Percentiles rank a stretch among this genome's conserved stretches.
phyloP scores from a whole-genome alignment of 2,113 vertebrate genomes.

The Panthera tigris region DNA sequence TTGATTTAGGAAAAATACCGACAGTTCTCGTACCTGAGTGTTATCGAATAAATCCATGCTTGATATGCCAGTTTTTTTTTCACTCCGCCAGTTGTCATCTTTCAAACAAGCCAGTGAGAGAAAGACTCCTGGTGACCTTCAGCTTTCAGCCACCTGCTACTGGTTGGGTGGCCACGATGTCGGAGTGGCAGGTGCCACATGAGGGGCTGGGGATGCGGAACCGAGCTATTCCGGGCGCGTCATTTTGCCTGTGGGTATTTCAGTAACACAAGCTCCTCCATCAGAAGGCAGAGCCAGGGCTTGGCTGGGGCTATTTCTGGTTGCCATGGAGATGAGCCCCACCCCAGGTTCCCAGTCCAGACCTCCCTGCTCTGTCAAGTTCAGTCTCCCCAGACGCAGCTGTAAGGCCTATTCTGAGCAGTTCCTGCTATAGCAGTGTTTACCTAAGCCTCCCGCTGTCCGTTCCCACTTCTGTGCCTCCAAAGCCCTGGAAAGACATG shows the following conservation, averaged over 20 bases:
- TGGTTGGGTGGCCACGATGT: not conserved
- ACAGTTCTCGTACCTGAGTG: not conserved
- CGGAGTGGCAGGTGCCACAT: not conserved
- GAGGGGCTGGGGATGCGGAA: not conserved
- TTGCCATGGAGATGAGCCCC: constrained; percentile 60
- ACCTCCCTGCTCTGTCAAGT: not conserved
- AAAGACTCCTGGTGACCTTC: not conserved
- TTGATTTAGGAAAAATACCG: not conserved
- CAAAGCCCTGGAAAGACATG: not conserved
- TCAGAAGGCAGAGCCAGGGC: not conserved
- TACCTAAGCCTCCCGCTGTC: not conserved
- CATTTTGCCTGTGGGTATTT: not conserved
- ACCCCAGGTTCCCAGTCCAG: constrained; percentile 13
- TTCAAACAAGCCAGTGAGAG: not conserved
- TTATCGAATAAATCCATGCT: not conserved
- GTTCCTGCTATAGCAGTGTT: not conserved
- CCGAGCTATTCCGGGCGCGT: not conserved
- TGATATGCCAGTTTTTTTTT: not conserved
- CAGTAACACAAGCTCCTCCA: not conserved
- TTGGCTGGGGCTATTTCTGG: constrained; percentile 34
- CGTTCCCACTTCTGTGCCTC: not conserved
- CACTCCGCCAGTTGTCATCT: not conserved
- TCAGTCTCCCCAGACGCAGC: not conserved
- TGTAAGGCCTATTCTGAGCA: not conserved
- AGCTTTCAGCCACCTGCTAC: not conserved